These are phyloP conservation scores for Orthosia cruda DNA, from an alignment of 2,888 invertebrate genomes.

Conservation along the genomic window DNA sequence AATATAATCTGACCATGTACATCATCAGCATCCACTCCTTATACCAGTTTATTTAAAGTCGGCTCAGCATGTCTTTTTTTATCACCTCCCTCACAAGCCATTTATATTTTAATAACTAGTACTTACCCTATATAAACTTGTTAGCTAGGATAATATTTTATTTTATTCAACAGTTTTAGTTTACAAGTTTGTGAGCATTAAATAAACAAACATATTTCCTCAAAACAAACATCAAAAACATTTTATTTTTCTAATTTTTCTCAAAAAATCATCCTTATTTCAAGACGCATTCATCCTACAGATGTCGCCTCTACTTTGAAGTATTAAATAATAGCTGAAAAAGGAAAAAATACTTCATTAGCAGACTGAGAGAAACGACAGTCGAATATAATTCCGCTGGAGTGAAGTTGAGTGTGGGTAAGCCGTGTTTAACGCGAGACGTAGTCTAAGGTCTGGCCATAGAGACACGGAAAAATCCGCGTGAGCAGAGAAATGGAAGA, in stretches of 20 bases:
- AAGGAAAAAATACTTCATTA: constrained; percentile 62
- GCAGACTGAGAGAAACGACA: constrained; percentile 58
- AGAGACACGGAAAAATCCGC: neutral
- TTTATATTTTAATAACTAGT: too few species aligned
- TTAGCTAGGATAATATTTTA: neutral
- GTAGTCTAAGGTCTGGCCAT: constrained; percentile 28
- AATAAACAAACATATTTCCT: constrained; percentile 6
- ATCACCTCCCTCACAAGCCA: neutral
- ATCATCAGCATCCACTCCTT: too few species aligned
- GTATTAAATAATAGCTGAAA: constrained; percentile 56
- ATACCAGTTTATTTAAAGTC: too few species aligned
- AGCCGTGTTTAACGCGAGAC: constrained; percentile 67
- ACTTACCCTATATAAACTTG: neutral
- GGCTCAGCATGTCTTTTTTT: too few species aligned
- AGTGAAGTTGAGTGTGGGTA: constrained; percentile 69
- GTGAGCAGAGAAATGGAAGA: neutral
- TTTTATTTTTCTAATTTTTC: constrained; percentile 12
- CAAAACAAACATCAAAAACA: constrained; percentile 19
- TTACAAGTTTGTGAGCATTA: neutral
- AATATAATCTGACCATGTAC: too few species aligned
- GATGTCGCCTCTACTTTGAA: constrained; percentile 58
- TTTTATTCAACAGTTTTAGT: neutral
- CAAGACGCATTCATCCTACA: constrained; percentile 49
- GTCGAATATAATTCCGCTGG: constrained; percentile 61
- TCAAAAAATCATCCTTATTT: constrained; percentile 30